Base-by-base conservation (phyloP, 2,888 invertebrate species). In the Epsilonema sp. region DNA sequence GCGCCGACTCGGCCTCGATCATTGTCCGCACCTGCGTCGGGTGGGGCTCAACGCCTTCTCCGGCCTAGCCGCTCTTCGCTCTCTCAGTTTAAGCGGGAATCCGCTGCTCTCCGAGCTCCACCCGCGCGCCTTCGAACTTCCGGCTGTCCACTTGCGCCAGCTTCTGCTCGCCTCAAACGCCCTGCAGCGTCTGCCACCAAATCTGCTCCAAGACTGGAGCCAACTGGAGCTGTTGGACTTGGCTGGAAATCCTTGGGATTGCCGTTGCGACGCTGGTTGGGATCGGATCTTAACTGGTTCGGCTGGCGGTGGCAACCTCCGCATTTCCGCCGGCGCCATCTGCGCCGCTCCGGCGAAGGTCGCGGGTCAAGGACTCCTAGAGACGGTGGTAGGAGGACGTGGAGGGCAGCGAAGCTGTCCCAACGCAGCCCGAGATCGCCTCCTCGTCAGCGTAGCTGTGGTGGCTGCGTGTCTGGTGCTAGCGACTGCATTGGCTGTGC, bases 41-140 rank as follows among this genome's bases (percentile, higher is more conserved):
- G 46, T 39, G 2, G n/a, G 23, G 20, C 8, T 50, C 38, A 50
- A 50, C 37, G 50, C 50, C n/a, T 50, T 50, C 22, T 42, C 42
- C 19, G 50, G 50, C 16, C 31, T 42, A 20, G 19, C n/a, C 26
- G n/a, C 16, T 19, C 21, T 50, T 31, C 37, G 39, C 19, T 24
- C 44, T 2, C 44, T 50, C 21, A 23, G 16, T 2, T 19, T 50
- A 13, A 40, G 44, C 20, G 26, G 48, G 26, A 50, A 50, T 40
- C 41, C 37, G 2, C 24, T n/a, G 22, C 37, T 50, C 16, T 5
- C n/a, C 3, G 13, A 22, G 19, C 41, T 50, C 37, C 21, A 45
- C 41, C 25, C 20, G 24, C 20, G 22, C 19, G 42, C 50, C 13
- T 50, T 50, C 37, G 50, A 50, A 24, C 38, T 4, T 4, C 39